A percentile compares a stretch with the other conserved stretches of the same genome.
Conservation (phyloP, 2,113 vertebrate species). For the Morphnarchus princeps region DNA sequence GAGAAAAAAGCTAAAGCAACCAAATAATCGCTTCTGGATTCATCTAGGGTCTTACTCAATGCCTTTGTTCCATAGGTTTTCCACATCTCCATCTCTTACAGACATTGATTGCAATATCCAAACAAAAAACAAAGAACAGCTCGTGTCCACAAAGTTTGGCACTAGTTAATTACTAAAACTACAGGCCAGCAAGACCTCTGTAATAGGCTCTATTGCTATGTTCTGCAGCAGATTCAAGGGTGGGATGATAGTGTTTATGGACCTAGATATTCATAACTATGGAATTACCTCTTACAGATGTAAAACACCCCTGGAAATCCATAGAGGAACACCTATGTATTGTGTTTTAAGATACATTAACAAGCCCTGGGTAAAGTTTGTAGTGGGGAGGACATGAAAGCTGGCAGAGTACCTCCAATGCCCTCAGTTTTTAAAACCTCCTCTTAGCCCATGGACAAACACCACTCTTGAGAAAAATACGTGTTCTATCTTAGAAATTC, state of each 20-base stretch:
- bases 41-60: not conserved
- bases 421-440: not conserved
- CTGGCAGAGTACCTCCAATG: not conserved
- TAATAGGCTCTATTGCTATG: not conserved
- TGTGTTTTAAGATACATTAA: not conserved
- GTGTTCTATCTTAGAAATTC: not conserved
- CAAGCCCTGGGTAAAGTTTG: not conserved
- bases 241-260: fast-evolving
- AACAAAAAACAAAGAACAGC: not conserved
- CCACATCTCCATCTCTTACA: not conserved
- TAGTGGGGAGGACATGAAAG: not conserved
- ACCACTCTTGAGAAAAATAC: not conserved
- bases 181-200: not conserved
- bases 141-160: not conserved
- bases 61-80: not conserved
- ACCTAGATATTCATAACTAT: not conserved
- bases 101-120: not conserved
- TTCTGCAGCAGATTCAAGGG: not conserved
- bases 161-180: not conserved
- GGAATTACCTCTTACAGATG: not conserved
- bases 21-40: not conserved
- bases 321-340: fast-evolving
- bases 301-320: not conserved
- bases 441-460: not conserved
- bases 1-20: not conserved